Conservation (phyloP, 2,888 invertebrate species). For the Tetheella fluctuosa region DNA sequence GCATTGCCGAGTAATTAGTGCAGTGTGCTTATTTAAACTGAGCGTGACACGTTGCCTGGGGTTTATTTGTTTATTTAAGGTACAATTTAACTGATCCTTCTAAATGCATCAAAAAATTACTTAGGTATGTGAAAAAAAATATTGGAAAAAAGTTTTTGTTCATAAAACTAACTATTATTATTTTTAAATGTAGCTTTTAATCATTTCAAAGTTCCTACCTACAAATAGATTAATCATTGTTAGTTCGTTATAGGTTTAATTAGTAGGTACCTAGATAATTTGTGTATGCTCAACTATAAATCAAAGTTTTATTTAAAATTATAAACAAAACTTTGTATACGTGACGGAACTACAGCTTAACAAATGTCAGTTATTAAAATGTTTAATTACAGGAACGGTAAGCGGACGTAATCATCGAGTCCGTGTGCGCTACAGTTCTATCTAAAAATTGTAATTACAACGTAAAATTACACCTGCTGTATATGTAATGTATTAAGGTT, state of each 20-base stretch:
- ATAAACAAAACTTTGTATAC: no score
- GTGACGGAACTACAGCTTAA: slow-evolving; percentile 51
- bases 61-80: slow-evolving; percentile 58
- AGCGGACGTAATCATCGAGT: slow-evolving; percentile 69
- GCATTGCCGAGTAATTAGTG: slow-evolving; percentile 74
- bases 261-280: no score
- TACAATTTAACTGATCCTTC: slow-evolving; percentile 26
- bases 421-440: slow-evolving; percentile 75
- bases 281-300: not conserved
- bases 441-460: slow-evolving; percentile 73
- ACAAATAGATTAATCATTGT: no score
- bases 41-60: slow-evolving; percentile 63
- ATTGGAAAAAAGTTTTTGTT: not conserved
- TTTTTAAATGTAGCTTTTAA: no score
- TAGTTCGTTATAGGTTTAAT: no score
- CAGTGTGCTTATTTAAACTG: slow-evolving; percentile 69
- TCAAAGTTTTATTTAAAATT: not conserved
- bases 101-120: slow-evolving; percentile 9
- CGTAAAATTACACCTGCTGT: slow-evolving; percentile 50
- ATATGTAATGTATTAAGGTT: slow-evolving; percentile 18
- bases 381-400: slow-evolving; percentile 83
- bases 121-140: not conserved
- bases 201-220: no score
- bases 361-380: slow-evolving; percentile 73
- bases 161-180: no score